Conservation (phyloP, 2,113 vertebrate genomes). For the Xerus inauris region DNA sequence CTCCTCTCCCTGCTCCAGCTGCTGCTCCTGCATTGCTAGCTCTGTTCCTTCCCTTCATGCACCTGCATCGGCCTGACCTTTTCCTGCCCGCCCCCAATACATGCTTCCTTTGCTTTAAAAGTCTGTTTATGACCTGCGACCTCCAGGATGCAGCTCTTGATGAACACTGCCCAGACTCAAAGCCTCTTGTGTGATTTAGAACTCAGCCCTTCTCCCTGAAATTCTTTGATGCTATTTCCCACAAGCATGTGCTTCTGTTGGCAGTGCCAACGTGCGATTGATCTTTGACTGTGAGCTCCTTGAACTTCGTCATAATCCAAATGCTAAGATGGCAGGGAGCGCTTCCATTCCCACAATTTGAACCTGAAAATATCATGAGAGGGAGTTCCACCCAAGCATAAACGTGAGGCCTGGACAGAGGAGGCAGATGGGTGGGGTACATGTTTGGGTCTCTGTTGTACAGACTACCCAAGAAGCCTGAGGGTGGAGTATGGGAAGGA, state of each 20-base stretch:
- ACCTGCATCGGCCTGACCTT: not conserved
- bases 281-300: not conserved
- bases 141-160: slow-evolving; percentile 22
- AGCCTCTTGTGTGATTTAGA: slow-evolving; percentile 42
- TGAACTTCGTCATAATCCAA: slow-evolving; percentile 30
- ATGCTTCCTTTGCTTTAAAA: slow-evolving; percentile 57
- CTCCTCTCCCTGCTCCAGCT: not conserved
- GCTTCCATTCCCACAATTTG: not conserved
- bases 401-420: not conserved
- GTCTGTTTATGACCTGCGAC: slow-evolving; percentile 43
- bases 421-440: rapidly evolving
- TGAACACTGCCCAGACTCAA: slow-evolving; percentile 38
- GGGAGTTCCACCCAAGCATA: not conserved
- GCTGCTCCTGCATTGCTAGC: not conserved
- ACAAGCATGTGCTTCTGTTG: slow-evolving; percentile 54
- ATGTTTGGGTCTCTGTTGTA: too few species aligned
- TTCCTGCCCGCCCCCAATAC: slow-evolving; percentile 64
- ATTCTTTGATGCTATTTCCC: slow-evolving; percentile 52
- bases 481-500: not conserved
- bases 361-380: not conserved
- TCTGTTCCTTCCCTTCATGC: not conserved
- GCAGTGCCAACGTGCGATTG: not conserved
- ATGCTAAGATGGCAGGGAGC: not conserved
- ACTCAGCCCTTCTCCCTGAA: slow-evolving; percentile 37
- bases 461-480: not conserved